A percentile compares a stretch with the other conserved stretches of the same genome.
Evolutionary conservation across 2,888 invertebrate genomes (phyloP).

Genomic region (Epirrhoe alternata): DNA sequence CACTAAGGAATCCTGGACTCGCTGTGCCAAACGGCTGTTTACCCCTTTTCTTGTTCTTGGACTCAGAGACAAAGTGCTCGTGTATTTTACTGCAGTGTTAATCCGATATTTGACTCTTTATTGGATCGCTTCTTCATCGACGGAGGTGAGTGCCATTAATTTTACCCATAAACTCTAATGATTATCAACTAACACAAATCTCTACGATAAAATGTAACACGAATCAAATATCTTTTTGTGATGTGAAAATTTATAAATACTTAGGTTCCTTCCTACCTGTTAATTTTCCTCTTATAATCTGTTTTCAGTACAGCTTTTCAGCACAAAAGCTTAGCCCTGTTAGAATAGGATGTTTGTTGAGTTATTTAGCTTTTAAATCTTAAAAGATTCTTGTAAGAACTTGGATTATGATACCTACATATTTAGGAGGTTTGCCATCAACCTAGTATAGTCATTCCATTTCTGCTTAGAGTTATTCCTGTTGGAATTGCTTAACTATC

Average conservation of each 20-base stretch:
- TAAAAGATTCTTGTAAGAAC: too few species aligned
- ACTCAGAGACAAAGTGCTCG: slow-evolving; percentile 78
- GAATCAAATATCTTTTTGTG: not conserved
- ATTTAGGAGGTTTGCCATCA: too few species aligned
- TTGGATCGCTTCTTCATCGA: slow-evolving; percentile 75
- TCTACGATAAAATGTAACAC: not conserved
- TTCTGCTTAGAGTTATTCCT: too few species aligned
- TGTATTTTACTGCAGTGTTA: slow-evolving; percentile 81
- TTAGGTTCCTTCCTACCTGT: not conserved
- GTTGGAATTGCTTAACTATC: too few species aligned
- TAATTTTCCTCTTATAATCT: not conserved
- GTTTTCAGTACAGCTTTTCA: not conserved
- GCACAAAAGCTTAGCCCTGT: not conserved
- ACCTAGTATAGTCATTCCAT: too few species aligned
- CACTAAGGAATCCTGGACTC: slow-evolving; percentile 51
- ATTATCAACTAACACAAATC: not conserved
- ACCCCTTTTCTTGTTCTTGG: slow-evolving; percentile 55
- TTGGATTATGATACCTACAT: too few species aligned
- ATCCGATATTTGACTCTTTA: slow-evolving; percentile 77
- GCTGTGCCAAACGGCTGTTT: slow-evolving; percentile 63
- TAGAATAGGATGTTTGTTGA: not conserved
- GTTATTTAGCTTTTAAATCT: not conserved
- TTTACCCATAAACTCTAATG: slow-evolving; percentile 1
- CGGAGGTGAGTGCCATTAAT: slow-evolving; percentile 65
- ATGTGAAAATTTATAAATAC: not conserved